Percentiles rank a stretch among this genome's conserved stretches.
Evolutionary conservation across 2,888 invertebrate species (phyloP).

Genomic region (Ochropleura leucogaster): DNA sequence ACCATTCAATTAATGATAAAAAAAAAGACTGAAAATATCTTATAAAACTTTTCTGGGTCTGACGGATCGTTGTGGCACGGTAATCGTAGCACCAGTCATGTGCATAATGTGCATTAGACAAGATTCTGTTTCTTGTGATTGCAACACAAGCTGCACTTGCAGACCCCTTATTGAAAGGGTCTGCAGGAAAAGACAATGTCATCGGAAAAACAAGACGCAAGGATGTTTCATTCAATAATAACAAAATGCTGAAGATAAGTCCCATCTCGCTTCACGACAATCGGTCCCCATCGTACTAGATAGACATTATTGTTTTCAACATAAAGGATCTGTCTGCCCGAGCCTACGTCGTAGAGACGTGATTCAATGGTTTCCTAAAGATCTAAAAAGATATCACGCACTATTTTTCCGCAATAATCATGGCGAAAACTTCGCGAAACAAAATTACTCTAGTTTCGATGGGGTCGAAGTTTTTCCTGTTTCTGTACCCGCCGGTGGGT

Average conservation of each 20-base stretch:
- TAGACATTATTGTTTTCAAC: conserved; percentile 18
- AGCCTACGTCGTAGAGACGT: conserved; percentile 7
- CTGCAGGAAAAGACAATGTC: conserved; percentile 4
- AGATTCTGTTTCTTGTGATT: conserved; percentile 11
- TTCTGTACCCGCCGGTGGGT: not conserved
- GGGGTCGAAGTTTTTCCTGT: conserved; percentile 12
- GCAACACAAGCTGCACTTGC: not conserved
- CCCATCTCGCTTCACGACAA: not conserved
- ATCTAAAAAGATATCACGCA: conserved; percentile 4
- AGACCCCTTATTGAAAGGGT: no score
- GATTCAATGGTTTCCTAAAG: conserved; percentile 16
- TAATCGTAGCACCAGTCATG: not conserved
- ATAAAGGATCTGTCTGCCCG: not conserved
- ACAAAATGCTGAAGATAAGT: conserved; percentile 11
- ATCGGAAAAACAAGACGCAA: conserved; percentile 13
- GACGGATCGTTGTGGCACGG: not conserved
- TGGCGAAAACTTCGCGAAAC: conserved; percentile 7
- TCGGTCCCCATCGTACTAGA: not conserved
- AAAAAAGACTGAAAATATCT: conserved; percentile 1
- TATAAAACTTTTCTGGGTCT: not conserved
- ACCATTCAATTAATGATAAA: conserved; percentile 7
- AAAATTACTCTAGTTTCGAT: conserved; percentile 13
- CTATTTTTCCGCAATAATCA: conserved; percentile 20
- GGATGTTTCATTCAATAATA: conserved; percentile 21
- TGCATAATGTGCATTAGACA: not conserved